Evolutionary conservation across 2,888 invertebrate genomes (phyloP), one percentile per base, ranked within the genome.

Genomic region (Syrista parreyssii): DNA sequence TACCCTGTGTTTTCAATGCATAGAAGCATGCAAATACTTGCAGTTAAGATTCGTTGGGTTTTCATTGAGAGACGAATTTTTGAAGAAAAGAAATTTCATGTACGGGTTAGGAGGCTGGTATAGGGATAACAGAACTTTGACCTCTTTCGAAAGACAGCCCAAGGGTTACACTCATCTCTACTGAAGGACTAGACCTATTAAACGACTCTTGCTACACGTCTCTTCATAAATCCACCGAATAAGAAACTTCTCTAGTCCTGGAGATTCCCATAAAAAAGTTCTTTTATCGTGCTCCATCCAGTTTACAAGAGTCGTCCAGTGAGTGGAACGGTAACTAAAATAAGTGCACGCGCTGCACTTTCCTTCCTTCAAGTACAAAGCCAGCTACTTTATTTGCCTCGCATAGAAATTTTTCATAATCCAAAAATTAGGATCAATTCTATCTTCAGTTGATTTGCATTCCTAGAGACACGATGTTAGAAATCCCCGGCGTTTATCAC

Each of bases 131-230:
- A 55, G 55, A 55, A 33, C 32, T 71, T 75, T 15, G 76, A 73
- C 79, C 74, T 74, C 73, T 84, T 81, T 78, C 79, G 81, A 78
- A 83, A 84, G 23, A 82, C 69, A 80, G 76, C 78, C 79, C 71
- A 33, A 31, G 71, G 71, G 71, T 71, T 71, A 71, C 31, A 23
- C 71, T 71, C 71, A 36, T 40, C 71, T 82, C 79, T 79, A 78
- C 74, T 23, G 55, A 75, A 79, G 75, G 76, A 84, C 84, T 85
- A 81, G 86, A 73, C 79, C 84, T 81, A 86, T 87, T 84, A 86
- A 86, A 84, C 86, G 82, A 76, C 83, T 86, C 83, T 82, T 82
- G 83, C 82, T 79, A 81, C 84, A 82, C 82, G 79, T 76, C 74
- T 71, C 76, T 35, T 74, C 55, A 33, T 71, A 33, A 71, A 71